phyloP scores from a whole-genome alignment of 2,113 vertebrate genomes.

The Platysteira castanea region DNA sequence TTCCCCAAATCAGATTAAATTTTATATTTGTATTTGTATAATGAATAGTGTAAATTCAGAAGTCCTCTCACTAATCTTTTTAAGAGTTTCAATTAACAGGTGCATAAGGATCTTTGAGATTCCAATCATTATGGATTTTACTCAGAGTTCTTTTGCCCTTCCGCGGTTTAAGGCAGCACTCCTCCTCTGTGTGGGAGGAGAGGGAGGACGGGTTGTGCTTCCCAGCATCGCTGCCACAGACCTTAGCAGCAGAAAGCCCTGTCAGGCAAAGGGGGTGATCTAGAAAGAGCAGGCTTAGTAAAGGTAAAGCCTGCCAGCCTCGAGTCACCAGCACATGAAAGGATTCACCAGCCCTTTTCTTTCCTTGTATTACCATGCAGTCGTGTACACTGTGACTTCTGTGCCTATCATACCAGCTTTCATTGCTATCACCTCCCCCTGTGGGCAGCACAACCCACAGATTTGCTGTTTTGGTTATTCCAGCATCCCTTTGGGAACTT shows the following conservation, averaged over 20 bases:
- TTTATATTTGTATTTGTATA: background rate
- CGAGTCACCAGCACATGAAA: background rate
- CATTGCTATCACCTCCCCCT: background rate
- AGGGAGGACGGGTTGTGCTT: background rate
- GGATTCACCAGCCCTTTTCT: background rate
- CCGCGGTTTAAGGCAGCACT: background rate
- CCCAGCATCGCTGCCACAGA: rapidly evolving
- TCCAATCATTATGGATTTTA: background rate
- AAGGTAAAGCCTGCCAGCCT: background rate
- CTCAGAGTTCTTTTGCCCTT: background rate
- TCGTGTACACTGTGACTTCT: background rate
- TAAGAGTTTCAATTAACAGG: background rate
- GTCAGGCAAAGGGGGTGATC: background rate
- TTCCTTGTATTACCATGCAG: background rate
- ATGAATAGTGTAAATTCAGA: background rate
- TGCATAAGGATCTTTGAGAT: background rate
- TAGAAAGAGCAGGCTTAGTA: background rate
- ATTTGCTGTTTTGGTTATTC: background rate
- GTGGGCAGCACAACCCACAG: background rate
- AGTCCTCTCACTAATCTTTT: background rate
- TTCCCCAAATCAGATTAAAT: background rate
- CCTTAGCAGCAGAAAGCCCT: background rate
- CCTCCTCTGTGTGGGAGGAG: background rate
- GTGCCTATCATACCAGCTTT: background rate
- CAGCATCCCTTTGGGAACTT: background rate